Conservation (phyloP, 2,888 invertebrate species). For the Mimas tiliae region DNA sequence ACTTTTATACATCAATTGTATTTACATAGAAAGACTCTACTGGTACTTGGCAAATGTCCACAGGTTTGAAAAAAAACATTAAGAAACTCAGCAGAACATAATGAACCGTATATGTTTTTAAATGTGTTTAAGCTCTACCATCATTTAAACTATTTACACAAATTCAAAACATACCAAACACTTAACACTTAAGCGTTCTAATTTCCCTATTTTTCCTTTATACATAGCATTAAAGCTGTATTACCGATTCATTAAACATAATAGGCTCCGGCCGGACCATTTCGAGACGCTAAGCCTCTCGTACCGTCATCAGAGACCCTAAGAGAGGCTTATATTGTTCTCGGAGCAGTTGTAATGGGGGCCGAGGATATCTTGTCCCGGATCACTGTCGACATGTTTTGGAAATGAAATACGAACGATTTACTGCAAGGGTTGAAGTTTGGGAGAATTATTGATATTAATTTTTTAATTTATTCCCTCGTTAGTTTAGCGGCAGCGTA, state of each 20-base stretch:
- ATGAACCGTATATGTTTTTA: too few species aligned
- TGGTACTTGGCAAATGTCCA: too few species aligned
- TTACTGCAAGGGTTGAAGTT: slow-evolving; percentile 10
- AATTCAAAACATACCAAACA: not conserved
- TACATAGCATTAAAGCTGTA: slow-evolving; percentile 2
- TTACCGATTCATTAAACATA: slow-evolving; percentile 19
- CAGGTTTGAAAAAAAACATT: too few species aligned
- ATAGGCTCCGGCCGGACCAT: slow-evolving; percentile 7
- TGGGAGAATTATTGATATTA: not conserved
- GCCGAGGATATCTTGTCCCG: slow-evolving; percentile 41
- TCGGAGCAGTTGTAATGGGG: slow-evolving; percentile 12
- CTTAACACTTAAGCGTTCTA: not conserved
- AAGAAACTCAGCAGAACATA: too few species aligned
- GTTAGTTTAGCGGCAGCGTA: too few species aligned
- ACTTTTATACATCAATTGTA: too few species aligned
- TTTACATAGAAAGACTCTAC: too few species aligned
- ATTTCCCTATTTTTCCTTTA: slow-evolving; percentile 14
- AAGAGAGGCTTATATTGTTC: slow-evolving; percentile 23
- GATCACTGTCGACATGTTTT: slow-evolving; percentile 50
- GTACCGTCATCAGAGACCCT: slow-evolving; percentile 17
- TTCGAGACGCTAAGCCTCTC: slow-evolving; percentile 22
- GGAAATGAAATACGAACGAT: slow-evolving; percentile 9
- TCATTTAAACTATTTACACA: too few species aligned
- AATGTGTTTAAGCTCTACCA: too few species aligned
- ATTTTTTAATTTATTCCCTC: too few species aligned